Conservation (phyloP, 2,888 invertebrate species). For the Dorcus parallelipipedus region DNA sequence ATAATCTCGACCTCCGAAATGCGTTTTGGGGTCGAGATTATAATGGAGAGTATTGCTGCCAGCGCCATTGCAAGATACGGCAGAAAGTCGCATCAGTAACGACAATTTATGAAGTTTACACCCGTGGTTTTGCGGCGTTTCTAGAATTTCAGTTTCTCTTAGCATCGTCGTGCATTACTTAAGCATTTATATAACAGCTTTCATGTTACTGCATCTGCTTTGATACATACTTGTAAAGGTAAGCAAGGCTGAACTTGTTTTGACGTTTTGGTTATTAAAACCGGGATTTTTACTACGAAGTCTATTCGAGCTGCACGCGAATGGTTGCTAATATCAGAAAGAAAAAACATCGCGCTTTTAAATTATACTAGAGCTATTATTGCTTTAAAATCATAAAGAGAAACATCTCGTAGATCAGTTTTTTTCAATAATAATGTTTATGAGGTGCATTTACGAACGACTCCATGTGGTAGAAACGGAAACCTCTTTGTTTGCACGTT, state of each 20-base stretch:
- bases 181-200: conserved; percentile 17
- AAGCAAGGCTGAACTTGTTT: conserved; percentile 22
- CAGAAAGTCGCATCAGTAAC: conserved; percentile 21
- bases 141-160: conserved; percentile 33
- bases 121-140: conserved; percentile 42
- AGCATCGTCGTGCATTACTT: conserved; percentile 20
- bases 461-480: conserved; percentile 27
- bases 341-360: conserved; percentile 2
- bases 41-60: conserved; percentile 6
- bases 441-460: conserved; percentile 13
- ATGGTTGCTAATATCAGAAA: conserved; percentile 12
- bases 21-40: conserved; percentile 17
- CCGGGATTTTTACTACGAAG: conserved; percentile 14
- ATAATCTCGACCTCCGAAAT: conserved; percentile 20
- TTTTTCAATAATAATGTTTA: conserved; percentile 4
- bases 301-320: conserved; percentile 5
- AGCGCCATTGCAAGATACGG: conserved; percentile 22
- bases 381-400: neutral
- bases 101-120: conserved; percentile 44
- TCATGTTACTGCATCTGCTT: conserved; percentile 22
- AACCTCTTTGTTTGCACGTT: conserved; percentile 29
- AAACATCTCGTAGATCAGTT: neutral
- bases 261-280: conserved; percentile 24
- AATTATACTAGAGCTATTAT: conserved; percentile 2
- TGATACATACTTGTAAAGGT: conserved; percentile 26